Evolutionary conservation across 2,797 vertebrate species (phyloP).

Genomic region (Cossypha niveicapilla): DNA sequence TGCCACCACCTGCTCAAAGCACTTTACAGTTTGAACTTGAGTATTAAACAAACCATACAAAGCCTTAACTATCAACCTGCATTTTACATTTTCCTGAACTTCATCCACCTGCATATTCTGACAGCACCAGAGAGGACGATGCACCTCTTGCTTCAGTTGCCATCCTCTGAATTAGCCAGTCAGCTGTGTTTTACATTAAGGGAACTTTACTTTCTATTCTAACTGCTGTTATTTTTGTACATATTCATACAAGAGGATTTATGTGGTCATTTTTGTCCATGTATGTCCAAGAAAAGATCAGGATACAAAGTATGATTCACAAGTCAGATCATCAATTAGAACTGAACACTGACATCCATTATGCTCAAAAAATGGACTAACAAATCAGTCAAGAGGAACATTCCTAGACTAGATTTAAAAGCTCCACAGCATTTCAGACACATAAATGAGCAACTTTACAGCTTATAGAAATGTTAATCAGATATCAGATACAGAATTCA

Average conservation of each 20-base stretch:
- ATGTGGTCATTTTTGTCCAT: neutral
- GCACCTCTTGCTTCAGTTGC: neutral
- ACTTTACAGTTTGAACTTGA: neutral
- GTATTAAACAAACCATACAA: neutral
- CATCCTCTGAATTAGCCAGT: neutral
- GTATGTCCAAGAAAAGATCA: neutral
- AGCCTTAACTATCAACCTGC: neutral
- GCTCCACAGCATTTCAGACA: neutral
- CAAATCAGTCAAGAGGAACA: neutral
- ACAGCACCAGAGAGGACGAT: neutral
- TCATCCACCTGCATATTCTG: neutral
- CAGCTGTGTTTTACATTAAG: neutral
- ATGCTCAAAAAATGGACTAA: neutral
- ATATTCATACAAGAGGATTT: neutral
- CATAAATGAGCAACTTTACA: neutral
- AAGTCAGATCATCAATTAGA: neutral
- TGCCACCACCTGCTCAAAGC: neutral
- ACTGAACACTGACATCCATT: neutral
- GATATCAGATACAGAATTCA: neutral
- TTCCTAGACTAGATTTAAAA: neutral
- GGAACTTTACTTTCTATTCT: neutral
- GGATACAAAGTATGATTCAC: neutral
- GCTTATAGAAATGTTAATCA: neutral
- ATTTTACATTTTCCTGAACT: neutral
- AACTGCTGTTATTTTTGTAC: neutral